Base-by-base conservation (phyloP, 2,888 invertebrate genomes). In the Tetropium fuscum region DNA sequence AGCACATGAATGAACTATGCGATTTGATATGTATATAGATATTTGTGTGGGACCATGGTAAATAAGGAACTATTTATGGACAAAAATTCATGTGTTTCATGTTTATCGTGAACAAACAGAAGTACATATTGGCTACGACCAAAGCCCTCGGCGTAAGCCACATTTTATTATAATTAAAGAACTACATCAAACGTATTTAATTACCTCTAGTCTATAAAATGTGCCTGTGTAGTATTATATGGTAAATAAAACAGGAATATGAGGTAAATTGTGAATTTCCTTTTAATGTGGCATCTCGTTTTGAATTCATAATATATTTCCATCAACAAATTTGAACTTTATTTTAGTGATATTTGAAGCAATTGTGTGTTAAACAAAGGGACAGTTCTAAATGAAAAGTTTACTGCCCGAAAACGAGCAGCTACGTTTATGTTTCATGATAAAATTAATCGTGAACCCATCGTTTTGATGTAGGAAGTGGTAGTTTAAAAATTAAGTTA, bases 131-230 rank as follows among this genome's bases (percentile, higher is more conserved):
- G 27, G 19, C 25, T 18, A 8, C 13, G 11, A 38, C 45, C 30
- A 13, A 32, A 13, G 10, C 8, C 25, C 11, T 34, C 1, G 20
- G 13, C 27, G n/a, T 16, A 8, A 16, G 3, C 27, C 27, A 38
- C 45, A n/a, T 18, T 18, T 25, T 8, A 27, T 41, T n/a, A 18
- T 36, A 27, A 25, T 44, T 20, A 30, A 45, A 53, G 38, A 55
- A 45, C 45, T 38, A 38, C 54, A 40, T 55, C 38, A 55, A 55
- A 55, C 7, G 45, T 13, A 36, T 20, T 45, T 44, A 36, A 44
- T 44, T 54, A 45, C 16, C 10, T 16, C 27, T 38, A 18, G 15
- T 45, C 18, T 53, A 60, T 54, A 54, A 45, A 45, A 30, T 45
- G 10, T 30, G 8, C 18, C 18, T 45, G 15, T 15, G 11, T 10